Evolutionary conservation across 2,797 vertebrate genomes (phyloP).

Genomic region (Semaprochilodus insignis): DNA sequence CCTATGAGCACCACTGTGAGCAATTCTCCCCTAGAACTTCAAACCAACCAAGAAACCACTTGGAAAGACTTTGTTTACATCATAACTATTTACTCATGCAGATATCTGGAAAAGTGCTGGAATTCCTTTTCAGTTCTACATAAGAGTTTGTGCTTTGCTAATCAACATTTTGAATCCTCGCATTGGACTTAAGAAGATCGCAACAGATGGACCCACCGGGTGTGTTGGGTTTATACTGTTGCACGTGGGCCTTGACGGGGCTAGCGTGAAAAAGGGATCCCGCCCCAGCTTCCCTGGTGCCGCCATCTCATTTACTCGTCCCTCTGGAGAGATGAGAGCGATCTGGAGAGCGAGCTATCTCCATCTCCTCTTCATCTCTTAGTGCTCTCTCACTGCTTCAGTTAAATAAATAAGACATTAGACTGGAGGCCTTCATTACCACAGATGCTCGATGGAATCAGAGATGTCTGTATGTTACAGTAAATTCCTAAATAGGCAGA

Average conservation of each 20-base stretch:
- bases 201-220: background rate
- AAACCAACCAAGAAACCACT: too few relatives aligned
- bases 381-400: constrained; percentile 70
- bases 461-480: constrained; percentile 75
- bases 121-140: too few relatives aligned
- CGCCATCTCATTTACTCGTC: constrained; percentile 76
- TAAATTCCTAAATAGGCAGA: constrained; percentile 72
- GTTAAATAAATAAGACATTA: constrained; percentile 88
- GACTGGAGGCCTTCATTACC: constrained; percentile 80
- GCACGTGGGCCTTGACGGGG: constrained; percentile 61
- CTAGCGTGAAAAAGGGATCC: constrained; percentile 72
- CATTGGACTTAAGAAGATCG: background rate
- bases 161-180: background rate
- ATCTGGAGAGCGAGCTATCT: constrained; percentile 74
- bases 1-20: too few relatives aligned
- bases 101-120: too few relatives aligned
- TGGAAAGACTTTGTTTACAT: too few relatives aligned
- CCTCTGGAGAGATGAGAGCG: constrained; percentile 68
- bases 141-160: too few relatives aligned
- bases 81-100: too few relatives aligned
- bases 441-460: constrained; percentile 79
- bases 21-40: too few relatives aligned
- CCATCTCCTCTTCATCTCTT: constrained; percentile 82
- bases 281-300: constrained; percentile 76
- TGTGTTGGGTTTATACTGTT: constrained; percentile 41